Evolutionary conservation across 35 echinoderm and acorn worm species (phyloP).

Genomic region (Acanthaster planci): DNA sequence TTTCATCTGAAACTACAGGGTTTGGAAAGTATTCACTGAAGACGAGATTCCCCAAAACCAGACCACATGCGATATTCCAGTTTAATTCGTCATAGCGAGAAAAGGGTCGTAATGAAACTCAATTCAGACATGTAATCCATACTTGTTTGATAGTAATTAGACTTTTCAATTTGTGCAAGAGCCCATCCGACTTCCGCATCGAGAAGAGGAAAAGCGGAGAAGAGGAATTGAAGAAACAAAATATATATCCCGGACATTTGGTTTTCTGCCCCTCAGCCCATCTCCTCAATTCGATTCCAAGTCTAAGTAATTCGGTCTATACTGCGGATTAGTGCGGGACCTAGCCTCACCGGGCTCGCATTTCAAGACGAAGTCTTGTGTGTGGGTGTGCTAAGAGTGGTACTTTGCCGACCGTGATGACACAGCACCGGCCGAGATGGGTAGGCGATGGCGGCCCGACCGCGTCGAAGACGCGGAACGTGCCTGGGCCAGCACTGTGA

Average conservation of each 20-base stretch:
- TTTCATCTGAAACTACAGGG: too few species aligned
- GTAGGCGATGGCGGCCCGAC: not conserved
- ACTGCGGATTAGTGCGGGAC: not conserved
- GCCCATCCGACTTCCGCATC: constrained; percentile 8
- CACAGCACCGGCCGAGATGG: not conserved
- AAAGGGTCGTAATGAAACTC: constrained; percentile 6
- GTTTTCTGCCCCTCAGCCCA: not conserved
- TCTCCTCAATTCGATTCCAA: not conserved
- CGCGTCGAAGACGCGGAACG: too few species aligned
- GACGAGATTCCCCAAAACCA: too few species aligned
- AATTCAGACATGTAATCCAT: constrained; percentile 8
- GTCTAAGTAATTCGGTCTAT: constrained; percentile 15
- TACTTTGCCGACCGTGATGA: too few species aligned
- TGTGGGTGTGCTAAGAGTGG: too few species aligned
- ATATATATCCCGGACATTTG: too few species aligned
- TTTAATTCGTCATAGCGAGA: too few species aligned
- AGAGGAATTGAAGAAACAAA: too few species aligned
- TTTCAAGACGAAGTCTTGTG: constrained; percentile 13
- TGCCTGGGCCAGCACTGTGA: not conserved
- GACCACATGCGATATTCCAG: too few species aligned
- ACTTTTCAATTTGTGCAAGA: constrained; percentile 18
- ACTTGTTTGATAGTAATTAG: constrained; percentile 18
- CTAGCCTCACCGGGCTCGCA: not conserved
- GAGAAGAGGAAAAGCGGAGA: too few species aligned
- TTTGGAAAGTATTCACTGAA: too few species aligned